Percentiles rank a stretch among this genome's conserved stretches.
Conservation (phyloP, 2,797 vertebrate species). For the Triplophysa bombifrons region DNA sequence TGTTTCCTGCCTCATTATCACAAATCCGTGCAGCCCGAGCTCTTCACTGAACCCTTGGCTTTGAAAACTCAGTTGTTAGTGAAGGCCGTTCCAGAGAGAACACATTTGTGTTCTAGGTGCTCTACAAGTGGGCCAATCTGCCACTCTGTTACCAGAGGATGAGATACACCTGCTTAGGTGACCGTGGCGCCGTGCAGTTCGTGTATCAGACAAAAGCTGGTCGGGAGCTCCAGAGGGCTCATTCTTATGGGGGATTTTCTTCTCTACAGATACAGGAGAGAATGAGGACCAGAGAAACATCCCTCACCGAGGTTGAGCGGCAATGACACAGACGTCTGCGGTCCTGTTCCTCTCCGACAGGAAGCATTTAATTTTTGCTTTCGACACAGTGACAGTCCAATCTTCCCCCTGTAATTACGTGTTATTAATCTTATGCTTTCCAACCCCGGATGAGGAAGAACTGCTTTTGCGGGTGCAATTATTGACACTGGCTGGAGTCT, state of each 20-base stretch:
- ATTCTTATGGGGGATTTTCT: constrained; percentile 48
- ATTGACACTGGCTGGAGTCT: constrained; percentile 69
- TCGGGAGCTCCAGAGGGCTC: constrained; percentile 25
- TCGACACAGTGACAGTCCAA: constrained; percentile 70
- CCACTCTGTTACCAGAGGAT: constrained; percentile 33
- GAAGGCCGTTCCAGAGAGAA: constrained; percentile 42
- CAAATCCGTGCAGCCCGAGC: constrained; percentile 31
- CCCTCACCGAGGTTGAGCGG: constrained; percentile 6
- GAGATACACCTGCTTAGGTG: constrained; percentile 54
- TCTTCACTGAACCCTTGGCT: constrained; percentile 37
- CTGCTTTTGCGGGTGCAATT: constrained; percentile 67
- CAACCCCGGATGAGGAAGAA: constrained; percentile 63
- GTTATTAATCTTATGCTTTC: constrained; percentile 76
- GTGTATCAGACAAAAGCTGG: constrained; percentile 53
- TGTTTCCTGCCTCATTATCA: constrained; percentile 56
- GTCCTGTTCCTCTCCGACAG: constrained; percentile 48
- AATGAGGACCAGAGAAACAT: constrained; percentile 7
- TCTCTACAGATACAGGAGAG: constrained; percentile 13
- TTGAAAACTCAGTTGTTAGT: constrained; percentile 44
- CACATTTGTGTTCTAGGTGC: constrained; percentile 51
- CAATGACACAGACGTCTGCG: constrained; percentile 28
- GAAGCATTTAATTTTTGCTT: constrained; percentile 73
- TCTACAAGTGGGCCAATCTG: constrained; percentile 53
- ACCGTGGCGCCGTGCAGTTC: constrained; percentile 30
- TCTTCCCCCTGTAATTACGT: constrained; percentile 73